Evolutionary conservation across 2,113 vertebrate genomes (phyloP), one percentile per base, ranked within the genome.

Genomic region (Nyctibius bracteatus): DNA sequence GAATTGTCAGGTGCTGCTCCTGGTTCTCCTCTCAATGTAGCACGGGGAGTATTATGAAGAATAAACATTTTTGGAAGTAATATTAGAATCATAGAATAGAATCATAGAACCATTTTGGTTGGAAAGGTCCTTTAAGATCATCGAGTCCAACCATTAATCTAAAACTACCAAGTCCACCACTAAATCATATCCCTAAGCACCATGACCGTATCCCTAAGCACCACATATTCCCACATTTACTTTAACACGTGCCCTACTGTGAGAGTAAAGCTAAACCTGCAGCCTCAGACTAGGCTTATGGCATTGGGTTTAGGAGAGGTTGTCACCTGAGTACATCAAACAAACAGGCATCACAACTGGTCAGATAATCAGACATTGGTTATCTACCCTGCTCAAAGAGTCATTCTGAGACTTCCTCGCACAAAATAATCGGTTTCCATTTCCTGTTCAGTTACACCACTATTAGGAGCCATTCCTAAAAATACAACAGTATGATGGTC

Each of bases 301-400:
- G 19, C 30, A 68, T 0, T 15, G 35, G 18, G 19, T 37, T 52
- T 31, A 61, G 72, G 46, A 66, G 49, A 68, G 27, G 8, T 0
- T 49, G 46, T 35, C 72, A 81, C 19, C 63, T 1, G 28, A 55
- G 58, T 12, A 10, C 0, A 0, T 6, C 2, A 4, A 55, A 11
- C 67, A 39, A 66, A 57, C 12, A 35, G 37, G 19, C 61, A 63
- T 12, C 35, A 12, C 28, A 30, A 39, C 3, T 5, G 20, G 20
- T 0, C 9, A 35, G 51, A 81, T 73, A 72, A 16, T 2, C 59
- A 68, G 14, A 35, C 21, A 3, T 0, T 14, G 25, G 8, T 30
- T 25, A 47, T 41, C 68, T 58, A 63, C 35, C 43, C 81, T 33
- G 57, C 43, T 67, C 41, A 47, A 8, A 81, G 23, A 81, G 20